phyloP scores from a whole-genome alignment of 2,113 vertebrate genomes.

The Cyanistes caeruleus region DNA sequence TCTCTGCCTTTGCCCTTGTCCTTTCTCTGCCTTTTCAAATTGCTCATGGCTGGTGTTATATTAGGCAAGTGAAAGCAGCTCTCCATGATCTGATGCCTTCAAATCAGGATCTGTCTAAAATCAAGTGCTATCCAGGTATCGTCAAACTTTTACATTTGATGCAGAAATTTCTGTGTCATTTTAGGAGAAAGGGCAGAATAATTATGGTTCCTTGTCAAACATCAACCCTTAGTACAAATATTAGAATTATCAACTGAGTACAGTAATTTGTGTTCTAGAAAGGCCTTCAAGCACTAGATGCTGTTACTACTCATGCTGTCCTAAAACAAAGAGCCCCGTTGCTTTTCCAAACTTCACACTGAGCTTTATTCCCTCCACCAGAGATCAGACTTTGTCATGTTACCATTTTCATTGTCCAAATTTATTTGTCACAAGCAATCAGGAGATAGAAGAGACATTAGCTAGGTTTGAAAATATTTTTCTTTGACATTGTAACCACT shows the following conservation, averaged over 20 bases:
- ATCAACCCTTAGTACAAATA: neutral
- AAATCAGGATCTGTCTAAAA: neutral
- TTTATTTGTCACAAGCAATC: neutral
- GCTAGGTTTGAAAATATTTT: slow-evolving; percentile 48
- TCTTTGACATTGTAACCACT: neutral
- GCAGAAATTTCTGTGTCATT: neutral
- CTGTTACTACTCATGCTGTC: neutral
- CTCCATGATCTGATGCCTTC: neutral
- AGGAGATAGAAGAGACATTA: slow-evolving; percentile 25
- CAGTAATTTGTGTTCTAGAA: neutral
- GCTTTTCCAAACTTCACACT: neutral
- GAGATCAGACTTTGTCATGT: neutral
- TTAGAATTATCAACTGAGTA: neutral
- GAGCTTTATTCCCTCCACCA: neutral
- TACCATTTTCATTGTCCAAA: neutral
- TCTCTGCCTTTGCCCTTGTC: neutral
- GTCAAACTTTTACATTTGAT: neutral
- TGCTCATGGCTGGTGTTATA: neutral
- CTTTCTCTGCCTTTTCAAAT: neutral
- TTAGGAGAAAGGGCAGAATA: neutral
- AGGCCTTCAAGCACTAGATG: neutral
- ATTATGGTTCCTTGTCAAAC: neutral
- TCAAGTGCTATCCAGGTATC: neutral
- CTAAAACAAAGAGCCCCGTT: neutral
- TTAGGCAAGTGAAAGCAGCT: neutral